Conservation (phyloP, 2,113 vertebrate genomes). For the Edolisoma coerulescens region DNA sequence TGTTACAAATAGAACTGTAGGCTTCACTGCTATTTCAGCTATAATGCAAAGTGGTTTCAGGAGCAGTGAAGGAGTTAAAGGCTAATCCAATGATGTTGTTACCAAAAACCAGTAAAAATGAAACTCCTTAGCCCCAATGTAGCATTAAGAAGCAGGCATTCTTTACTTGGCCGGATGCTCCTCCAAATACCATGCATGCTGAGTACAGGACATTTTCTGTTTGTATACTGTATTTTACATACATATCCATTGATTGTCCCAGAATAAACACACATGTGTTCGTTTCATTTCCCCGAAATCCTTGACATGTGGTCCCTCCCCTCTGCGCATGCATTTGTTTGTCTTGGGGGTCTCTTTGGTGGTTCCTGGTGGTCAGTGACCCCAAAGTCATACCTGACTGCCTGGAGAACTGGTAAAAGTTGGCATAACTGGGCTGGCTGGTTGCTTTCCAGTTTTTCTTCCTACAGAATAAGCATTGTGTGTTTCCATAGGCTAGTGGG, state of each 20-base stretch:
- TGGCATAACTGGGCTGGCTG: background rate
- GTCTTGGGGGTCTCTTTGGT: background rate
- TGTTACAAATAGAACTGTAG: background rate
- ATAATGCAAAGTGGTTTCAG: background rate
- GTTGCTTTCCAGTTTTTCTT: background rate
- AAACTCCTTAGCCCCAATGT: background rate
- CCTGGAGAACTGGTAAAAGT: background rate
- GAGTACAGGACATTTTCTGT: background rate
- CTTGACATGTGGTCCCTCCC: background rate
- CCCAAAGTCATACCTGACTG: background rate
- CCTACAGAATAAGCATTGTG: background rate
- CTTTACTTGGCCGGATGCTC: background rate
- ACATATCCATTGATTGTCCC: background rate
- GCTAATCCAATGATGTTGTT: background rate
- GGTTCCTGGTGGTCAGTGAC: background rate
- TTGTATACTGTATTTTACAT: background rate
- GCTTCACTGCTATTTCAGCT: background rate
- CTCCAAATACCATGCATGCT: background rate
- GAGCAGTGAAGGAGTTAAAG: background rate
- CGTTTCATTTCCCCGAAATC: background rate
- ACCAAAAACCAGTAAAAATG: background rate
- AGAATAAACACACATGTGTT: background rate
- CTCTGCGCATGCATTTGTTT: background rate
- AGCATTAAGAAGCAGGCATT: background rate
- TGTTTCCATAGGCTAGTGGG: background rate